A percentile compares a stretch with the other conserved stretches of the same genome.
Conservation (phyloP, 2,797 vertebrate species). For the Gallinago solitaria region DNA sequence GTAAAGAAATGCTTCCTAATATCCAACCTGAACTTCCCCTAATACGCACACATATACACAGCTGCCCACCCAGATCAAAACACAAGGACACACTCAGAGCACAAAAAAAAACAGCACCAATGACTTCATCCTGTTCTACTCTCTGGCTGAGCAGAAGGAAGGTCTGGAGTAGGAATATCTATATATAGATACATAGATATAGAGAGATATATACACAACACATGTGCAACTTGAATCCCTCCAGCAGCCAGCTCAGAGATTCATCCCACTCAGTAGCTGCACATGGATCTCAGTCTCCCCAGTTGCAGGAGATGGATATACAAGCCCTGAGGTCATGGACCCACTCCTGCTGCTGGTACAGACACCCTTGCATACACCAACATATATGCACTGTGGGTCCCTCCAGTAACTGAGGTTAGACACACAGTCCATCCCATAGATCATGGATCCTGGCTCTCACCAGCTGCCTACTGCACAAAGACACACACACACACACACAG, state of each 20-base stretch:
- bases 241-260: background rate
- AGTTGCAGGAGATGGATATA: background rate
- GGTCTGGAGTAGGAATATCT: background rate
- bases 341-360: background rate
- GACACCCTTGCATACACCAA: too few relatives aligned
- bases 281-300: background rate
- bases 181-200: background rate
- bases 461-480: background rate
- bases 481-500: fast-evolving
- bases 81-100: background rate
- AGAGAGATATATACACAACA: background rate
- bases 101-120: background rate
- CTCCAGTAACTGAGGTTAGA: background rate
- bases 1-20: too few relatives aligned
- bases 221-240: fast-evolving
- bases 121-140: background rate
- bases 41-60: background rate
- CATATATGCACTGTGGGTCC: fast-evolving
- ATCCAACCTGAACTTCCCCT: too few relatives aligned
- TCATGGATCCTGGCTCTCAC: background rate
- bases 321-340: background rate
- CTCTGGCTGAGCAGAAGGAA: background rate
- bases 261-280: background rate
- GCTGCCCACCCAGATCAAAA: background rate
- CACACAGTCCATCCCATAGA: background rate